Evolutionary conservation across 2,888 invertebrate species (phyloP).

Genomic region (Morpho helenor): DNA sequence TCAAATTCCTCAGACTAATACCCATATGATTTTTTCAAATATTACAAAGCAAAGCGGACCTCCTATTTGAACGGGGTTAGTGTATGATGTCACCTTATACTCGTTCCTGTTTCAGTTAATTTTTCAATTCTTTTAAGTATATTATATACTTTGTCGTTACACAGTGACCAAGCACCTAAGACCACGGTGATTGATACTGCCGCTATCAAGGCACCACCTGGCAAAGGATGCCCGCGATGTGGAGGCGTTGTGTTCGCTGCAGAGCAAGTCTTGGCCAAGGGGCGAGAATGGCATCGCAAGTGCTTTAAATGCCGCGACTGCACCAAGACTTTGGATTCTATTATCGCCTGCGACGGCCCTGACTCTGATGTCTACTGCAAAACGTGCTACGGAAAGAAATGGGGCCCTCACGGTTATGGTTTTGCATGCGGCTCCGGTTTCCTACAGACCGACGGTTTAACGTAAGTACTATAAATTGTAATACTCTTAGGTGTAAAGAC

Average conservation of each 20-base stretch:
- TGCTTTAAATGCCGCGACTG: constrained; percentile 96
- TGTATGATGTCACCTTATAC: too few relatives aligned
- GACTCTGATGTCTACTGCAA: constrained; percentile 97
- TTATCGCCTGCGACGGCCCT: constrained; percentile 96
- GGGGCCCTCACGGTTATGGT: constrained; percentile 98
- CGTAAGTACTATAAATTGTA: constrained; percentile 74
- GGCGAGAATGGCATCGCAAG: constrained; percentile 95
- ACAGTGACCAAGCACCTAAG: constrained; percentile 86
- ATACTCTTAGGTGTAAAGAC: too few relatives aligned
- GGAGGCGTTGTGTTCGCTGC: constrained; percentile 96
- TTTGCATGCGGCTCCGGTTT: constrained; percentile 97
- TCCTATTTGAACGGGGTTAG: too few relatives aligned
- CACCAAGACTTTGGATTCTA: constrained; percentile 95
- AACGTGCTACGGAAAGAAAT: constrained; percentile 98
- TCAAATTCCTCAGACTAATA: too few relatives aligned
- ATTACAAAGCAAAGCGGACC: too few relatives aligned
- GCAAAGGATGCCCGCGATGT: constrained; percentile 93
- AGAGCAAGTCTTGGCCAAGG: constrained; percentile 94
- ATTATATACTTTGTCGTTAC: neutral
- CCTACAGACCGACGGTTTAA: constrained; percentile 93
- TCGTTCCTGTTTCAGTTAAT: too few relatives aligned
- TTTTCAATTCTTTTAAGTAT: too few relatives aligned
- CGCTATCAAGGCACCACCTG: constrained; percentile 87
- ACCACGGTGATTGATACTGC: constrained; percentile 90
- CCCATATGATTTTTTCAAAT: too few relatives aligned